Evolutionary conservation across 2,113 vertebrate species (phyloP).

Genomic region (Ageneiosus marmoratus): DNA sequence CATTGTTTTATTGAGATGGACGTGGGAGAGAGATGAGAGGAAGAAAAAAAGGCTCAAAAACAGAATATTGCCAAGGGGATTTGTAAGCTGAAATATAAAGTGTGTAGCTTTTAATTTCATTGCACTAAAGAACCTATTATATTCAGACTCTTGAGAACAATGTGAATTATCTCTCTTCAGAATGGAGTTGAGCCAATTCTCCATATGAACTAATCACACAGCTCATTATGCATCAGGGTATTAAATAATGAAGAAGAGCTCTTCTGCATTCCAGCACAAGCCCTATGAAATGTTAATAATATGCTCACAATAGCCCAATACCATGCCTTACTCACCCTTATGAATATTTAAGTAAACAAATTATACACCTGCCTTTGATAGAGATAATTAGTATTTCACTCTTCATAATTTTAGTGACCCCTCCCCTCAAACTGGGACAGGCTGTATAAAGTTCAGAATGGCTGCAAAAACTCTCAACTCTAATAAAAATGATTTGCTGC

Average conservation of each 20-base stretch:
- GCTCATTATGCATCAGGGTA: slow-evolving; percentile 99
- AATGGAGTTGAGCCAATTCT: slow-evolving; percentile 98
- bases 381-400: slow-evolving; percentile 97
- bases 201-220: slow-evolving; percentile 99
- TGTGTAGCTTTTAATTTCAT: slow-evolving; percentile 99
- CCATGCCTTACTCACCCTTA: slow-evolving; percentile 91
- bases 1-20: slow-evolving; percentile 34
- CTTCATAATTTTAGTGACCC: slow-evolving; percentile 91
- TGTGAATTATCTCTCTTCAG: slow-evolving; percentile 99
- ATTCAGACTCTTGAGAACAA: slow-evolving; percentile 99
- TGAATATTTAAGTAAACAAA: slow-evolving; percentile 99
- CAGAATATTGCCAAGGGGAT: slow-evolving; percentile 92
- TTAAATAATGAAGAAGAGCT: slow-evolving; percentile 99
- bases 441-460: slow-evolving; percentile 79
- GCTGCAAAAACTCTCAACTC: slow-evolving; percentile 47
- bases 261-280: slow-evolving; percentile 98
- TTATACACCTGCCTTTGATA: slow-evolving; percentile 96
- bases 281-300: slow-evolving; percentile 99
- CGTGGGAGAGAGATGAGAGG: neutral
- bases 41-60: slow-evolving; percentile 75
- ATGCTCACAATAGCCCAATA: slow-evolving; percentile 97
- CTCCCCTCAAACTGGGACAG: slow-evolving; percentile 83
- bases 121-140: slow-evolving; percentile 99
- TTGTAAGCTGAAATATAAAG: slow-evolving; percentile 98
- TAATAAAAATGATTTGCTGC: slow-evolving; percentile 63